Conservation (phyloP, 2,888 invertebrate species). For the Opisthograptis luteolata region DNA sequence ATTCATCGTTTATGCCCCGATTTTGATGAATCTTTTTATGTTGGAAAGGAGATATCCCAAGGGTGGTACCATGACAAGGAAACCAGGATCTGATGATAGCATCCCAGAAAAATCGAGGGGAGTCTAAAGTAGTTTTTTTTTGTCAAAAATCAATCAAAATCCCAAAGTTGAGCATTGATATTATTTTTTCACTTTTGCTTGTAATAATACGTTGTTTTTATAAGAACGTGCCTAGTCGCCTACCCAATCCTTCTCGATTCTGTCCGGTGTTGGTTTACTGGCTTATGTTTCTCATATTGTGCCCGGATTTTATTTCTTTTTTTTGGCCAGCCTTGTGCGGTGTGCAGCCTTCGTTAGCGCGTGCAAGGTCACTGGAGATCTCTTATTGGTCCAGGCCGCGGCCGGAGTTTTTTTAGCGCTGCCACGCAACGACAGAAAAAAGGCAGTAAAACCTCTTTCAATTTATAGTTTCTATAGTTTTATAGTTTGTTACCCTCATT, state of each 20-base stretch:
- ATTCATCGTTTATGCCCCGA: too few relatives aligned
- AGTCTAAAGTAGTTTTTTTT: too few relatives aligned
- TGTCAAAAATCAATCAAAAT: too few relatives aligned
- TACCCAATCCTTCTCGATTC: neutral
- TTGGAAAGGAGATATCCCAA: too few relatives aligned
- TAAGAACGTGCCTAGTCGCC: neutral
- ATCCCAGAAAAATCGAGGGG: too few relatives aligned
- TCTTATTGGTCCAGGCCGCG: slow-evolving; percentile 45
- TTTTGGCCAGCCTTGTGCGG: slow-evolving; percentile 68
- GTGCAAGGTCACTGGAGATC: slow-evolving; percentile 73
- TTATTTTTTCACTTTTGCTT: too few relatives aligned
- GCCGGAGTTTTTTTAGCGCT: slow-evolving; percentile 42
- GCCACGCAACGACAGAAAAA: slow-evolving; percentile 31
- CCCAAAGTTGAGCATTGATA: too few relatives aligned
- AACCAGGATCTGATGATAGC: too few relatives aligned
- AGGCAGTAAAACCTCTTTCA: slow-evolving; percentile 22
- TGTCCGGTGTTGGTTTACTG: slow-evolving; percentile 7
- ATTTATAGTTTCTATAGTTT: slow-evolving; percentile 20
- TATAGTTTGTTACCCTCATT: slow-evolving; percentile 19
- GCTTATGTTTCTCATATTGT: neutral
- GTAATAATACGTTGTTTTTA: too few relatives aligned
- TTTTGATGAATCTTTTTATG: too few relatives aligned
- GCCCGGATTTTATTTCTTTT: slow-evolving; percentile 62
- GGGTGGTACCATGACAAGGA: too few relatives aligned
- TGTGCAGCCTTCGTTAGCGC: slow-evolving; percentile 78